A percentile compares a stretch with the other conserved stretches of the same genome.
phyloP scores from a whole-genome alignment of 2,113 vertebrate genomes.

The Nyctibius bracteatus region DNA sequence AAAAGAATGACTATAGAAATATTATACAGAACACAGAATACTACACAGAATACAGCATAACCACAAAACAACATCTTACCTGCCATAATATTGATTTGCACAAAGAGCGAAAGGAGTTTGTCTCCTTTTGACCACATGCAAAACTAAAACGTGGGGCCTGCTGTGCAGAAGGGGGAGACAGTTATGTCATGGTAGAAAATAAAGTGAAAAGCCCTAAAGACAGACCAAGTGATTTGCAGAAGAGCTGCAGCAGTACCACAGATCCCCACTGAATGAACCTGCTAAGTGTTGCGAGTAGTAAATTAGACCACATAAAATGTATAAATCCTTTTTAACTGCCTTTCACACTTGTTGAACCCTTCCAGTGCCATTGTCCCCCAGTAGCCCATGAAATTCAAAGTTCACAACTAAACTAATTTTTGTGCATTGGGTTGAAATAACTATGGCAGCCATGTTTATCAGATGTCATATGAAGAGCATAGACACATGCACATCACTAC shows the following conservation, averaged over 20 bases:
- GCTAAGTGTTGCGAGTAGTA: neutral
- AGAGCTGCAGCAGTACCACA: neutral
- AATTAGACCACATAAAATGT: neutral
- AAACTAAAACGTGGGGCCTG: neutral
- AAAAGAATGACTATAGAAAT: neutral
- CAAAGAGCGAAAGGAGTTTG: neutral
- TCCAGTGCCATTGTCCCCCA: neutral
- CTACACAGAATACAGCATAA: neutral
- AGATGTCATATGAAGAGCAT: neutral
- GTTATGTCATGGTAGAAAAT: neutral
- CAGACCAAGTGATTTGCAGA: neutral
- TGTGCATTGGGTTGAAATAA: neutral
- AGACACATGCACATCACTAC: neutral
- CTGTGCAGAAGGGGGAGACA: neutral
- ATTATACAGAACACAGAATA: neutral
- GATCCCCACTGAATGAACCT: neutral
- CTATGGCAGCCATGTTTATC: neutral
- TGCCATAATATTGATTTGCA: neutral
- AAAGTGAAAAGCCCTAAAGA: neutral
- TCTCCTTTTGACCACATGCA: neutral
- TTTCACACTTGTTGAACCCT: neutral
- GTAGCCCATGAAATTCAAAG: neutral
- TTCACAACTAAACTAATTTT: neutral
- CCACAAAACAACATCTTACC: neutral
- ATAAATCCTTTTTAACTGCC: neutral